These are phyloP conservation scores for Apamea monoglypha DNA, from an alignment of 2,888 invertebrate species.

Conservation along the genomic window DNA sequence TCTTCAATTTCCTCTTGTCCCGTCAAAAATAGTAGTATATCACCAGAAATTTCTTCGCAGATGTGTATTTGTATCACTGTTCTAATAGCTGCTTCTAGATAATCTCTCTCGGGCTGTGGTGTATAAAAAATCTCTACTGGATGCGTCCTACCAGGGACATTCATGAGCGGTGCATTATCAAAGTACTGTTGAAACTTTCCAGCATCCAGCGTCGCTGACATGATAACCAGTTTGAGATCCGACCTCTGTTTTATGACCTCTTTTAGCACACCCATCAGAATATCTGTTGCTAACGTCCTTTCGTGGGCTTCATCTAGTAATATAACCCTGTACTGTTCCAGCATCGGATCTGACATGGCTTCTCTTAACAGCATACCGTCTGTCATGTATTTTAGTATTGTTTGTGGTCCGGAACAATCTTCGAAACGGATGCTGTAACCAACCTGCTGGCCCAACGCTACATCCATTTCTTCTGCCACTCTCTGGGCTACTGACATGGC, in stretches of 20 bases:
- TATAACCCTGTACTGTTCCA: conserved; percentile 98
- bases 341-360: conserved; percentile 99
- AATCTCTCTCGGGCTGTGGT: conserved; percentile 99
- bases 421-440: conserved; percentile 98
- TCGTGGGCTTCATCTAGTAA: conserved; percentile 99
- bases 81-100: conserved; percentile 99
- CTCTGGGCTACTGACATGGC: conserved; percentile 99
- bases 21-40: conserved; percentile 96
- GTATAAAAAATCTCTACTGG: conserved; percentile 97
- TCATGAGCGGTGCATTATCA: conserved; percentile 99
- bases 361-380: conserved; percentile 99
- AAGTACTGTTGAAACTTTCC: conserved; percentile 99
- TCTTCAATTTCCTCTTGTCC: conserved; percentile 99
- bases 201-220: conserved; percentile 99
- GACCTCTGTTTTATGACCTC: conserved; percentile 98
- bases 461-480: conserved; percentile 99
- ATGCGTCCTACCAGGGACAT: conserved; percentile 94
- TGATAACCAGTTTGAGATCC: conserved; percentile 99
- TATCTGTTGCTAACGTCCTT: conserved; percentile 99
- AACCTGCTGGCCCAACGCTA: conserved; percentile 93
- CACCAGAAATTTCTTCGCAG: conserved; percentile 97
- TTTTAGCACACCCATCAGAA: conserved; percentile 99
- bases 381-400: conserved; percentile 99
- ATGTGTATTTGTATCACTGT: conserved; percentile 99
- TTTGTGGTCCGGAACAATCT: conserved; percentile 98